A percentile compares a stretch with the other conserved stretches of the same genome.
Evolutionary conservation across 2,113 vertebrate genomes (phyloP).

Genomic region (Hemicordylus capensis): DNA sequence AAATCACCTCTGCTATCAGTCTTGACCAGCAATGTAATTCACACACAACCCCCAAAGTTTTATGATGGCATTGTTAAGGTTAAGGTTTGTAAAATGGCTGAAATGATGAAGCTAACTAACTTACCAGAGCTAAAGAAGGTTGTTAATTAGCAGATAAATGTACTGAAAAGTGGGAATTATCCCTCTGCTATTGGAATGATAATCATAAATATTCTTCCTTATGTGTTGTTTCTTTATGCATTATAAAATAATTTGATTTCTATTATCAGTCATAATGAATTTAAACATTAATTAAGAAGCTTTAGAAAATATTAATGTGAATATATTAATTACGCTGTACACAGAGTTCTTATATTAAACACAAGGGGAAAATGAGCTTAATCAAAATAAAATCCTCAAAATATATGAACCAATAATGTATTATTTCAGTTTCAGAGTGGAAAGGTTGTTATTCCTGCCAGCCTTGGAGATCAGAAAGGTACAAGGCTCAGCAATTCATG

Average conservation of each 20-base stretch:
- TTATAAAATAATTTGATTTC: neutral
- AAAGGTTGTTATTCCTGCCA: neutral
- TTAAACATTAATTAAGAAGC: neutral
- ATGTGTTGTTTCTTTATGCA: neutral
- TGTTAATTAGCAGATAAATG: neutral
- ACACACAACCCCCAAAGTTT: neutral
- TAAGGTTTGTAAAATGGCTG: neutral
- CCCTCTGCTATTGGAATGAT: neutral
- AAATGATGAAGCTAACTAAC: neutral
- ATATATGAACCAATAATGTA: neutral
- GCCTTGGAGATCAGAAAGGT: neutral
- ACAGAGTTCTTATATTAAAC: neutral
- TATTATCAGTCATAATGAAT: neutral
- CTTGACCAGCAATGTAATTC: too few species aligned
- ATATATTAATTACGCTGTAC: neutral
- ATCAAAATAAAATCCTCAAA: neutral
- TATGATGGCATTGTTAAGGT: neutral
- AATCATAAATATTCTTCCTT: neutral
- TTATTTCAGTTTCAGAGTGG: neutral
- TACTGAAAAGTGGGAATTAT: neutral
- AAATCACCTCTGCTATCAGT: neutral
- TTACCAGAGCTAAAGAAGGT: neutral
- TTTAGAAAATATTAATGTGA: neutral
- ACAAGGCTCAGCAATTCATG: neutral
- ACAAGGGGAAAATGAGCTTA: neutral